Conservation (phyloP, 2,888 invertebrate species). For the Adelphocoris suturalis region DNA sequence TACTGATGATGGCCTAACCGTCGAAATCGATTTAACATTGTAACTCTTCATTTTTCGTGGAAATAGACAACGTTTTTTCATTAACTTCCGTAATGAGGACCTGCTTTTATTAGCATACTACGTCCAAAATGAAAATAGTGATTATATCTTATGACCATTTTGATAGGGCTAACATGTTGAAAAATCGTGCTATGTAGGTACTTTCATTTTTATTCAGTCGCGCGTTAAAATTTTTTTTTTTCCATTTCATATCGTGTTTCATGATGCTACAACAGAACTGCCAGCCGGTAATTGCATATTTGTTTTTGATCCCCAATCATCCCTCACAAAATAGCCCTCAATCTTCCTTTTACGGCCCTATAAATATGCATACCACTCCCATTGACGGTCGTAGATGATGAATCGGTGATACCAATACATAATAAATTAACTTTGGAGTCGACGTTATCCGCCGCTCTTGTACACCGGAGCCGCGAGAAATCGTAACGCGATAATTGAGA, state of each 20-base stretch:
- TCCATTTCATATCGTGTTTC: background rate
- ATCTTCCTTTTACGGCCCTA: conserved; percentile 11
- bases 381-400: conserved; percentile 9
- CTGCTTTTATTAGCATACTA: no score
- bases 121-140: no score
- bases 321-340: background rate
- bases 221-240: no score
- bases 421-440: background rate
- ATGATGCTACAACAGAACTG: background rate
- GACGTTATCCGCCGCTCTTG: conserved; percentile 28
- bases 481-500: conserved; percentile 1
- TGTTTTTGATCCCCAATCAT: conserved; percentile 9
- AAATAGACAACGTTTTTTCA: no score
- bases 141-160: no score
- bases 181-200: no score
- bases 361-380: conserved; percentile 25
- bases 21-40: no score
- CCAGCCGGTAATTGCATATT: background rate
- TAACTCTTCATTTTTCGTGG: no score
- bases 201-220: no score
- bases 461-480: background rate
- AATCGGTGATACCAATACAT: conserved; percentile 12
- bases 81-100: no score
- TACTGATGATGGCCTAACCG: no score
- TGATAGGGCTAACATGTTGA: no score